Percentiles rank a stretch among this genome's conserved stretches.
Evolutionary conservation across 2,888 invertebrate species (phyloP).

Genomic region (Ptycholaimellus sp.): DNA sequence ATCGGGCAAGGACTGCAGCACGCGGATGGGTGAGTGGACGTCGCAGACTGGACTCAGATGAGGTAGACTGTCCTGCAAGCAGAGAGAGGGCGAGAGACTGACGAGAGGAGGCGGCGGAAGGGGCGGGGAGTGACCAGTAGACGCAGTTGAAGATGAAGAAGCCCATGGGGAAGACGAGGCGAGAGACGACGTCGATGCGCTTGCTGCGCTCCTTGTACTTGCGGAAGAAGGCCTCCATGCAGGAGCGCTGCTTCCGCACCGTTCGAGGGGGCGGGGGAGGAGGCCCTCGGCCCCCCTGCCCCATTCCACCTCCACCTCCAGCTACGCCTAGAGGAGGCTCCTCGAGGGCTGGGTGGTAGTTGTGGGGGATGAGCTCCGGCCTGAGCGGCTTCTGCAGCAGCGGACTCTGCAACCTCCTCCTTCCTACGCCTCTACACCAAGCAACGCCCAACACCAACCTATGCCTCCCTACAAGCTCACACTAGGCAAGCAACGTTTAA

Average conservation of each 20-base stretch:
- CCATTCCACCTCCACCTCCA: too few species aligned
- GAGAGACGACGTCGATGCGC: constrained; percentile 6
- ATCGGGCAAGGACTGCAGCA: background rate
- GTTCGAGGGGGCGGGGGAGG: constrained; percentile 77
- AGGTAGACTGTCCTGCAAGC: background rate
- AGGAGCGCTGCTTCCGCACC: constrained; percentile 35
- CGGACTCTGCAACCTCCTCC: background rate
- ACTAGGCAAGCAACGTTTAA: too few species aligned
- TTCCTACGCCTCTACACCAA: too few species aligned
- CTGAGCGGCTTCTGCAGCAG: constrained; percentile 3
- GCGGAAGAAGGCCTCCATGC: constrained; percentile 2
- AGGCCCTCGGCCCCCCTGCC: constrained; percentile 42
- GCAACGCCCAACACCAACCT: too few species aligned
- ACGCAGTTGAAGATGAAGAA: constrained; percentile 7
- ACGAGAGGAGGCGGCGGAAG: too few species aligned
- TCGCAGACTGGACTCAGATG: background rate
- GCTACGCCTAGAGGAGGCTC: too few species aligned
- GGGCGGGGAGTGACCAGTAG: too few species aligned
- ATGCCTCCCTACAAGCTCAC: too few species aligned
- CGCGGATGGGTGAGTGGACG: background rate
- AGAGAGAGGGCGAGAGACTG: too few species aligned
- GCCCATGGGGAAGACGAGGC: constrained; percentile 5
- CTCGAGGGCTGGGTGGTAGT: constrained; percentile 2
- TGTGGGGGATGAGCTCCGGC: constrained; percentile 1
- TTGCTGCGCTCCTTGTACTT: constrained; percentile 5